Conservation (phyloP, 2,113 vertebrate genomes). For the Podarcis cretensis region DNA sequence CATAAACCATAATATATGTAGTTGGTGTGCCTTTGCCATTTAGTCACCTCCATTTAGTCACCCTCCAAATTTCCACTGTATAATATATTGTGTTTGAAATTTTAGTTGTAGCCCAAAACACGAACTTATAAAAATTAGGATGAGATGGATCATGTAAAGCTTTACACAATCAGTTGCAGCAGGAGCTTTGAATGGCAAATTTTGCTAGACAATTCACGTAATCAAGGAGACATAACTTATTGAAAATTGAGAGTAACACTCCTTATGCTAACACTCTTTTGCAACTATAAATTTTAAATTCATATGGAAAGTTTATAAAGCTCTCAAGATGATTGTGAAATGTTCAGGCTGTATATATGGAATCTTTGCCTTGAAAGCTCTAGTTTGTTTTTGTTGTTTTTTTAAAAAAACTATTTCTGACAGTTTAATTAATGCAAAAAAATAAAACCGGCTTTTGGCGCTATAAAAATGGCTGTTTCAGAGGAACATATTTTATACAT, state of each 20-base stretch:
- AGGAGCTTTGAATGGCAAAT: background rate
- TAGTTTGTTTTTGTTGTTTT: background rate
- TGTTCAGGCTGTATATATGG: constrained; percentile 41
- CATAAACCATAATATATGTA: background rate
- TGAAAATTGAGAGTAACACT: constrained; percentile 10
- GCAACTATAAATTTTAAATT: constrained; percentile 31
- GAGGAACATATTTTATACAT: constrained; percentile 36
- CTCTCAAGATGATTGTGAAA: constrained; percentile 22
- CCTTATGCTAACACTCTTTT: constrained; percentile 28
- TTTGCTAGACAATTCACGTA: background rate
- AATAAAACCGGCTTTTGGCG: constrained; percentile 42
- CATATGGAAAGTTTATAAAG: constrained; percentile 33
- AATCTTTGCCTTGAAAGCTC: constrained; percentile 62
- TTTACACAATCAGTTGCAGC: constrained; percentile 25
- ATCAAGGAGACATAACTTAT: background rate
- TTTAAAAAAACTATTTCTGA: constrained; percentile 36
- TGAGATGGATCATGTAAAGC: constrained; percentile 22
- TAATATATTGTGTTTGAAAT: constrained; percentile 8
- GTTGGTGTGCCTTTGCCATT: constrained; percentile 14
- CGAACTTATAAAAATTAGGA: constrained; percentile 13
- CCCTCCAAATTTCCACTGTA: background rate
- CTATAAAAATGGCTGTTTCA: constrained; percentile 45
- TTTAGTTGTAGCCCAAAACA: constrained; percentile 40
- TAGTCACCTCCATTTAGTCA: background rate
- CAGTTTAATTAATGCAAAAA: constrained; percentile 49